Base-by-base conservation (phyloP, 1,140 invertebrate genomes). In the Nebria ingens region DNA sequence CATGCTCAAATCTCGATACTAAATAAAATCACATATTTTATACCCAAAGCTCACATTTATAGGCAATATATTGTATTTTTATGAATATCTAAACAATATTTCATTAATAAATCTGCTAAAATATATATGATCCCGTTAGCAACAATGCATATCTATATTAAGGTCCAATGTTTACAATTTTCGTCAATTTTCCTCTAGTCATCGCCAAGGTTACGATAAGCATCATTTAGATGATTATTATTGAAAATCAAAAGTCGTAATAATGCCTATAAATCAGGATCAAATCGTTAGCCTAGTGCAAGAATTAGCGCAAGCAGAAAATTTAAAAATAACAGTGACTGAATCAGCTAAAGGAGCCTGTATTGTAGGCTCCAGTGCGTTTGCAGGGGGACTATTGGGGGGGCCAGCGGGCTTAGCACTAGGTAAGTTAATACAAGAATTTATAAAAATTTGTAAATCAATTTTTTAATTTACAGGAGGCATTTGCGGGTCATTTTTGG, bases 321-420 rank as follows among this genome's bases (percentile, higher is more conserved):
- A 63, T 40, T 52, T 67, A 54, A 53, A 54, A 51, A 60, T 61
- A n/a, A 59, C 62, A 9, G 23, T 65, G 2, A 38, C 38, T 40
- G 60, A 60, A 57, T 60, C 65, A 12, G 42, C 29, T 19, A 65
- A 64, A 59, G 65, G 60, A 6, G 65, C 62, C 11, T 13, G 58
- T 17, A 54, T 64, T 29, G 57, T 57, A 19, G 64, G 61, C 11
- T 29, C n/a, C 53, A 52, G 22, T 54, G 55, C 60, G 4, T 56
- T 63, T 15, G n/a, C 58, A 45, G 64, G 64, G 15, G 64, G 61
- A 34, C 2, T 67, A 21, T 2, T 67, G n/a, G 61, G 52, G 21
- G 64, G 64, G 9, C 64, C 62, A 21, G 3, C 60, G 51, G 64
- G 65, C 42, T 58, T 67, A 51, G 62, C 61, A 15, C 34, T 63